Percentiles rank a stretch among this genome's conserved stretches.
Evolutionary conservation across 2,113 vertebrate species (phyloP).

Genomic region (Trogon melanurus): DNA sequence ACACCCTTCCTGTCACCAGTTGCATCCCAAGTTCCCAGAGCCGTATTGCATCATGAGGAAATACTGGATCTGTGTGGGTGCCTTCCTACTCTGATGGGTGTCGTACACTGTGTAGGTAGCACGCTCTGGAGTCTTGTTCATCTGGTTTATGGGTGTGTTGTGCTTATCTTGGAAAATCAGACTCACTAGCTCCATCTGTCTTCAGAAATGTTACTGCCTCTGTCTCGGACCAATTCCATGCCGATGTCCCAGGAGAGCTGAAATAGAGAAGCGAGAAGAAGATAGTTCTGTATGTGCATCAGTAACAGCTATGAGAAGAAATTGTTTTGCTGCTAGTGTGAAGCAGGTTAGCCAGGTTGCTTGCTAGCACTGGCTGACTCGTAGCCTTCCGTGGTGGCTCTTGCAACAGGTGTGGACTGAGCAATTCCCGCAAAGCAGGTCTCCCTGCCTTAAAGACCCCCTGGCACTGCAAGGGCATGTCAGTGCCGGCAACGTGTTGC

Average conservation of each 20-base stretch:
- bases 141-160: conserved; percentile 50
- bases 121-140: neutral
- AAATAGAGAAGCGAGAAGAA: neutral
- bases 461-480: neutral
- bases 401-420: neutral
- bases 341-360: neutral
- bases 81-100: neutral
- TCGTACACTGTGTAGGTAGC: conserved; percentile 10
- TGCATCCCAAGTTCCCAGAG: neutral
- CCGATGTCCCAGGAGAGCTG: neutral
- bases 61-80: neutral
- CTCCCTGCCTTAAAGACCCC: neutral
- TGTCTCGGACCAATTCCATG: neutral
- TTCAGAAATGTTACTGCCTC: neutral
- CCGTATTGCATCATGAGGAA: conserved; percentile 23
- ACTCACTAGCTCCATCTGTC: neutral
- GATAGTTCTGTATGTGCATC: neutral
- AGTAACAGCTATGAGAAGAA: neutral
- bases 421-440: neutral
- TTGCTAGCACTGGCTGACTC: neutral
- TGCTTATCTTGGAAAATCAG: neutral
- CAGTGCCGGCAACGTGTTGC: neutral
- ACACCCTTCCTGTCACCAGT: conserved; percentile 3
- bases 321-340: neutral
- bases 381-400: neutral